Evolutionary conservation across 2,797 vertebrate genomes (phyloP), one percentile per base, ranked within the genome.

Genomic region (Bovichtus diacanthus): DNA sequence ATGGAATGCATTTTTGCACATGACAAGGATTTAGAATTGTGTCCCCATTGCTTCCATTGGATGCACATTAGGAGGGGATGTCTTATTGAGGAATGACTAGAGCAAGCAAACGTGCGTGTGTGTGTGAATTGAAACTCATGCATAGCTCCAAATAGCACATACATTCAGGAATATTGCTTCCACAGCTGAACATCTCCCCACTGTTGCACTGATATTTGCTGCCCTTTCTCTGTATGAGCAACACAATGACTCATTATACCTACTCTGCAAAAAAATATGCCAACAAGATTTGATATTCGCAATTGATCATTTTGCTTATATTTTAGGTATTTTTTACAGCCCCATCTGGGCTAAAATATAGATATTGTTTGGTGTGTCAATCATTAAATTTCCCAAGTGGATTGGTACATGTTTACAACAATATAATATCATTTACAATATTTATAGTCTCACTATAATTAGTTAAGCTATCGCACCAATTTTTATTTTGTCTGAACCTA

Each of bases 171-270:
- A 44, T 16, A 58, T 47, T 51, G 31, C 46, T 38, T 41, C 51
- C n/a, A 60, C 27, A 46, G 59, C 61, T 66, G 36, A 54, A 18
- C 15, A 41, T 66, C 50, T 67, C 67, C 36, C 9, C 13, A 23
- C 54, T 68, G 62, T 46, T 61, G 21, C 25, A 34, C 38, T 67
- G 47, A 73, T 38, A 59, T 60, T 8, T 54, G 16, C 63, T 77
- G 43, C 68, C 47, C 39, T 69, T 65, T 43, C 21, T 43, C 36
- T 54, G 25, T 39, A 50, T 67, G 60, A 77, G 65, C 60, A 54
- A 68, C 31, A 71, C 2, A 19, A 77, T 80, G 77, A 80, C 69
- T 76, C 55, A 76, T 61, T 55, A 51, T 50, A 41, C 51, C 56
- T 23, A 18, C 69, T 74, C 68, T 65, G 38, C 43, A 72, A 54